Base-by-base conservation (phyloP, 2,888 invertebrate genomes). In the Galeruca laticollis region DNA sequence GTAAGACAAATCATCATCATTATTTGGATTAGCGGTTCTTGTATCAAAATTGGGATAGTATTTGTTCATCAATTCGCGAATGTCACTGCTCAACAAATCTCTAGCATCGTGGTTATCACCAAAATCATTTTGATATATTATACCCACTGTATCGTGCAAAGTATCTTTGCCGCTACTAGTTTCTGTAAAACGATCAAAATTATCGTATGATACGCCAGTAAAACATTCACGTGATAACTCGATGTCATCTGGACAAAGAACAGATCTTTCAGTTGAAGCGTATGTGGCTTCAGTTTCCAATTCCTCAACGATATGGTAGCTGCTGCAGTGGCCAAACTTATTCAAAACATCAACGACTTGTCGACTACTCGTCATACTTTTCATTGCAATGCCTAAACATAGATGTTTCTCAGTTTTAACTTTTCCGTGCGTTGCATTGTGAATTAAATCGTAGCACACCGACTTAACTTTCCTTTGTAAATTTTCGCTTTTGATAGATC, bases 351-450 rank as follows among this genome's bases (percentile, higher is more conserved):
- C 56, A 1, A 56, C 56, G 31, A 56, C 26, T 31, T 31, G 21
- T 31, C 56, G 31, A 56, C 31, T 56, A n/a, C 56, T 56, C 13
- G 56, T 56, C 8, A 56, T 31, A n/a, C 31, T 56, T 56, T 56
- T 56, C 21, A 56, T 4, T 13, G 56, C 4, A 10, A 56, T 31
- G 2, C 31, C 56, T 11, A 56, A 31, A 11, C 26, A 26, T 31
- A 31, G 2, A n/a, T 56, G 56, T 56, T 31, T 52, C 13, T 11
- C 1, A 3, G n/a, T 52, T 52, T 20, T 62, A 8, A 31, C 8
- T 31, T n/a, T 31, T 13, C 56, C 56, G 31, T 31, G 13, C 2
- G 8, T 8, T 13, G 31, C 31, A 3, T 21, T 31, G 26, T 56
- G 31, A 56, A 31, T 56, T n/a, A 56, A 6, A 31, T 56, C 56